Base-by-base conservation (phyloP, 1,140 invertebrate genomes). In the Drosophila chauvacae region DNA sequence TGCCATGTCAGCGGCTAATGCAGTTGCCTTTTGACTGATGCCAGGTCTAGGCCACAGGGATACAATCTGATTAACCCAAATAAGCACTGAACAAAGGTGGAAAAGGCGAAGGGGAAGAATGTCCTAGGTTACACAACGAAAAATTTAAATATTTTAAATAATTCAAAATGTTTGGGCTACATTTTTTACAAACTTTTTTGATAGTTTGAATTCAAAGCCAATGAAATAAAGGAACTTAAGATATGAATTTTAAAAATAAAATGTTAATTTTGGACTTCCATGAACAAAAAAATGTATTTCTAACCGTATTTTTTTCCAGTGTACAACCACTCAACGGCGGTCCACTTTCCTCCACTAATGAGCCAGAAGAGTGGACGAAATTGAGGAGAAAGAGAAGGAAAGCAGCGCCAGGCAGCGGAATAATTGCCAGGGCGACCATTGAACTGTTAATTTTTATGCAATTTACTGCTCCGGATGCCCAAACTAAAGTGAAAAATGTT, bases 381-480 rank as follows among this genome's bases (percentile, higher is more conserved):
- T 9, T 20, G 7, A 42, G 28, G 16, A 33, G 20, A 39, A 20
- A 44, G 28, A 14, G 41, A 55, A 30, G 39, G 7, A 42, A 44
- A 33, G 16, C 41, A 47, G 53, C 56, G 33, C 11, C 47, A 28
- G 51, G 30, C 18, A 62, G 58, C 62, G 65, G 23, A 50, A 73
- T 77, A 62, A 66, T 80, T 74, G 64, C 68, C 61, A 11, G 37
- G 59, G 57, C 16, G 68, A 41, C 53, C 65, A 84, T 77, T 84
- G 68, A 84, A 83, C 73, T 84, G 77, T 80, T 77, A 62, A 84
- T 77, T 88, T 87, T 80, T 74, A 70, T 73, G 64, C 64, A 88
- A 77, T 87, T 87, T 88, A 56, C 68, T 66, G 62, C 41, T 50
- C 16, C n/a, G 61, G 33, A 42, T 47, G 42, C 55, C 59, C 39